Conservation (phyloP, 2,888 invertebrate species). For the Syritta pipiens region DNA sequence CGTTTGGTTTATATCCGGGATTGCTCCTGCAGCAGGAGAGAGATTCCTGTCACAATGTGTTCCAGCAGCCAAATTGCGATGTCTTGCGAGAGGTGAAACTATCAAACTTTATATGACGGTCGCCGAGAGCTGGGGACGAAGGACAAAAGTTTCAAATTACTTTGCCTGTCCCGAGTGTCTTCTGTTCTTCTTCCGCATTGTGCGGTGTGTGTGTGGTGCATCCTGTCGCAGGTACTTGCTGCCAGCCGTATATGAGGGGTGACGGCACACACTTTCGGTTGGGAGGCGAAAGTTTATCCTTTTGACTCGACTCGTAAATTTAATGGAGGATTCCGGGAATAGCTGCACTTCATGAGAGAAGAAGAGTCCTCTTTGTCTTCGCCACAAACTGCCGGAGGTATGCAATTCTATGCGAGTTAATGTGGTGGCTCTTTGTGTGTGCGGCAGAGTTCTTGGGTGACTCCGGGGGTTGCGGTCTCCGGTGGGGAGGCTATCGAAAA, state of each 20-base stretch:
- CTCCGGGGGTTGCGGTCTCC: not conserved
- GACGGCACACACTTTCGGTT: constrained; percentile 39
- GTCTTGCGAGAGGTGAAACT: constrained; percentile 61
- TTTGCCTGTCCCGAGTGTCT: constrained; percentile 8
- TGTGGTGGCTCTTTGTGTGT: constrained; percentile 4
- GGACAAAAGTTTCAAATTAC: constrained; percentile 67
- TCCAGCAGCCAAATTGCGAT: constrained; percentile 60
- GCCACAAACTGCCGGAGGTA: constrained; percentile 32
- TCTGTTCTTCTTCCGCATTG: not conserved
- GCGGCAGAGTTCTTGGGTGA: not conserved
- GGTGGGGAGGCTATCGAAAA: not conserved
- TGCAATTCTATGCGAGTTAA: constrained; percentile 39
- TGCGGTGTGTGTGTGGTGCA: constrained; percentile 16
- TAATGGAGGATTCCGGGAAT: constrained; percentile 62
- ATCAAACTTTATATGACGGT: constrained; percentile 61
- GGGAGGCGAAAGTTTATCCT: constrained; percentile 55
- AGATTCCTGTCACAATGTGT: constrained; percentile 54
- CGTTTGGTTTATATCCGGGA: constrained; percentile 66
- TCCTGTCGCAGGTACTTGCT: constrained; percentile 40
- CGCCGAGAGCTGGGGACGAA: constrained; percentile 36
- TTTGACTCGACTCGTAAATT: constrained; percentile 54
- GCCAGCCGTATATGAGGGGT: constrained; percentile 13
- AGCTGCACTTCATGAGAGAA: constrained; percentile 55
- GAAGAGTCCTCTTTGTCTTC: constrained; percentile 16
- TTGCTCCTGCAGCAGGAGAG: constrained; percentile 2